Conservation (phyloP, 2,113 vertebrate species). For the Aviceda subcristata region DNA sequence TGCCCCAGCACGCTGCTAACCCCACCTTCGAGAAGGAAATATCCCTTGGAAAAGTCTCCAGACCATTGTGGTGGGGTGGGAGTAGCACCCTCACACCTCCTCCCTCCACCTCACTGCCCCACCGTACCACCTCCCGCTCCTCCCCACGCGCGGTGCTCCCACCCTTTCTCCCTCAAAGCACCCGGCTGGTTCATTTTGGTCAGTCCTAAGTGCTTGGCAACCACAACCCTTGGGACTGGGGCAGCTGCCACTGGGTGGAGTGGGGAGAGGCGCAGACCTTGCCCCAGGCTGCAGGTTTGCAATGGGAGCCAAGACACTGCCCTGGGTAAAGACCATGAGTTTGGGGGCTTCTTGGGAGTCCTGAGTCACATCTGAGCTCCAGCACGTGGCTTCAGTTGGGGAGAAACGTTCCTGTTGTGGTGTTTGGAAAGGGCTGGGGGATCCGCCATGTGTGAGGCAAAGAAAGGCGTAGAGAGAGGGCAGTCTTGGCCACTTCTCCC, state of each 20-base stretch:
- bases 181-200: background rate
- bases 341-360: background rate
- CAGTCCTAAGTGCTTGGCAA: background rate
- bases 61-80: background rate
- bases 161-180: background rate
- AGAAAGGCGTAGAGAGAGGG: background rate
- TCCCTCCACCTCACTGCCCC: background rate
- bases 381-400: background rate
- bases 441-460: fast-evolving
- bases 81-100: background rate
- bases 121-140: fast-evolving
- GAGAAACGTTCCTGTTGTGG: background rate
- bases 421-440: background rate
- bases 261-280: fast-evolving
- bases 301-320: fast-evolving
- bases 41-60: background rate
- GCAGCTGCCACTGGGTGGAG: background rate
- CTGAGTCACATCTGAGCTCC: background rate
- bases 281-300: background rate
- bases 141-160: fast-evolving
- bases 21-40: background rate
- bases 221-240: background rate
- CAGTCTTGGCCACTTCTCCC: background rate
- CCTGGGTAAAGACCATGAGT: background rate
- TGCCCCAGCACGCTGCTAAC: background rate